These are phyloP conservation scores for Diadegma fenestrale DNA, from an alignment of 2,888 invertebrate genomes.

Conservation along the genomic window DNA sequence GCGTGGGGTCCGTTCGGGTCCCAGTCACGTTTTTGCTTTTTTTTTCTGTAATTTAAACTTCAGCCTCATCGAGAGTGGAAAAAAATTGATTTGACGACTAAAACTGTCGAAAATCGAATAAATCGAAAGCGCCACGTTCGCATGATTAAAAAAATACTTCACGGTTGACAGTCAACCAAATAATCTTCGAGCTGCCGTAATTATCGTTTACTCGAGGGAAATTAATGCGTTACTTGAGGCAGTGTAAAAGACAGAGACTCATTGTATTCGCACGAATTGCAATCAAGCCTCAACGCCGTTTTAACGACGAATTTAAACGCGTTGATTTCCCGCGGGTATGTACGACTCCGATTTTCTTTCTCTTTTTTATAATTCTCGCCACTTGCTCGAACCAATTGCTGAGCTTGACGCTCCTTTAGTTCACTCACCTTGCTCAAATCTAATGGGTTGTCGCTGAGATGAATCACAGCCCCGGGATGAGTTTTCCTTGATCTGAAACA, in stretches of 20 bases:
- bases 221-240: constrained; percentile 41
- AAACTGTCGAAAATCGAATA: background rate
- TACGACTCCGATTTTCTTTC: background rate
- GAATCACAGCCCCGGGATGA: constrained; percentile 98
- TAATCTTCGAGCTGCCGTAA: background rate
- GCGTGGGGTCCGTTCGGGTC: too few relatives aligned
- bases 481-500: constrained; percentile 94
- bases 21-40: background rate
- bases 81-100: background rate
- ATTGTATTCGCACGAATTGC: constrained; percentile 26
- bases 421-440: constrained; percentile 95
- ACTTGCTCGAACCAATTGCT: constrained; percentile 9
- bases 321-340: constrained; percentile 43
- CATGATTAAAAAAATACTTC: background rate
- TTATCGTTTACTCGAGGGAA: constrained; percentile 47
- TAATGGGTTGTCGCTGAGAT: constrained; percentile 98
- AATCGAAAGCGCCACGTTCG: background rate
- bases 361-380: constrained; percentile 13
- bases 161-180: background rate
- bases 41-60: background rate
- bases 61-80: background rate
- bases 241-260: constrained; percentile 1
- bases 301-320: constrained; percentile 23
- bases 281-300: constrained; percentile 21
- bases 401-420: background rate